These are phyloP conservation scores for Orientallactaga bullata DNA, from an alignment of 2,113 vertebrate genomes.

Conservation along the genomic window DNA sequence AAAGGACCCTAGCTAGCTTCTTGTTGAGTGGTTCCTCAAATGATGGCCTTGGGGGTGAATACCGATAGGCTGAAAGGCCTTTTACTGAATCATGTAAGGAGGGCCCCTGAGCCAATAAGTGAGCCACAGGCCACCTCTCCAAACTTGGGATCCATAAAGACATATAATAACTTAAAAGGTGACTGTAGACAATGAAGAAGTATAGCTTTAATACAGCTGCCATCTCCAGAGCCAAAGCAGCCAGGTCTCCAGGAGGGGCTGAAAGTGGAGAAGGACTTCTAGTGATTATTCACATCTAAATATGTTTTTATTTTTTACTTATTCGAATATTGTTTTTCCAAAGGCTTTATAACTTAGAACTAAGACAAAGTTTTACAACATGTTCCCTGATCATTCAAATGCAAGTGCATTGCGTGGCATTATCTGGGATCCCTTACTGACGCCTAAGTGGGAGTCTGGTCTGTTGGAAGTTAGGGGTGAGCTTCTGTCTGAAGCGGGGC, in stretches of 20 bases:
- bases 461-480: background rate
- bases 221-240: background rate
- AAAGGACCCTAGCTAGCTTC: background rate
- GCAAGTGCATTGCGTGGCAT: no score
- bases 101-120: background rate
- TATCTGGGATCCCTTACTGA: no score
- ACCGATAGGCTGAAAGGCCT: background rate
- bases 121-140: background rate
- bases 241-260: no score
- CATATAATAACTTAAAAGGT: background rate
- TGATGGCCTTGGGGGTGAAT: background rate
- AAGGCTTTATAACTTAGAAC: no score
- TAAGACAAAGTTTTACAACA: no score
- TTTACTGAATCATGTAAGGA: background rate
- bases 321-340: no score
- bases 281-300: no score
- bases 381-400: no score
- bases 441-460: no score
- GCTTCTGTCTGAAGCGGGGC: background rate
- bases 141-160: background rate
- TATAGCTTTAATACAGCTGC: fast-evolving
- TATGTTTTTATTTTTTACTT: no score
- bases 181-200: background rate
- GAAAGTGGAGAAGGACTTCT: background rate
- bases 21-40: fast-evolving